phyloP scores from a whole-genome alignment of 2,888 invertebrate genomes.

The Crossocerus cetratus region DNA sequence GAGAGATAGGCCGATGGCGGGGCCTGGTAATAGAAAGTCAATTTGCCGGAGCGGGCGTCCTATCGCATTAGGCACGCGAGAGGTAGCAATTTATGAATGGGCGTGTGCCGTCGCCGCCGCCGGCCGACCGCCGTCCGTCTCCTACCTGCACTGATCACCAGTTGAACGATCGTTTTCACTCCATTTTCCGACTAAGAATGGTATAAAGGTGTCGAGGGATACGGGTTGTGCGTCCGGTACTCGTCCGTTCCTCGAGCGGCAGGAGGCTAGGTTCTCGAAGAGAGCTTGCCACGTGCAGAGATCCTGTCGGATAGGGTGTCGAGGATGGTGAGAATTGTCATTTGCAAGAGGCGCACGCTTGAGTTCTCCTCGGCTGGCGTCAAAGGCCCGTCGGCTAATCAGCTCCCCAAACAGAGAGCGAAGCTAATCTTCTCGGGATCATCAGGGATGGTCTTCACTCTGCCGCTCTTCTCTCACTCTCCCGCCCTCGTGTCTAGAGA shows the following conservation, averaged over 20 bases:
- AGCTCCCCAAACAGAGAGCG: slow-evolving; percentile 58
- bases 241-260: too few species aligned
- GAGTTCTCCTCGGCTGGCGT: slow-evolving; percentile 23
- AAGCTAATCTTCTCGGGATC: slow-evolving; percentile 60
- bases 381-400: slow-evolving; percentile 60
- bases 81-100: too few species aligned
- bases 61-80: too few species aligned
- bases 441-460: slow-evolving; percentile 40
- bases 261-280: neutral
- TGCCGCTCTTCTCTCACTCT: neutral
- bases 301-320: neutral
- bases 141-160: too few species aligned
- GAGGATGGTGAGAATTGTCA: slow-evolving; percentile 50
- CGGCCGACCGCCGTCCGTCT: too few species aligned
- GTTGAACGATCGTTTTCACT: neutral
- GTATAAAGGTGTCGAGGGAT: neutral
- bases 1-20: too few species aligned
- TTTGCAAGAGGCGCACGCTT: slow-evolving; percentile 35
- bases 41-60: too few species aligned
- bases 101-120: too few species aligned
- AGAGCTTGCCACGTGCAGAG: slow-evolving; percentile 17
- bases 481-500: neutral
- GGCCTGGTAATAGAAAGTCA: too few species aligned
- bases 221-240: too few species aligned
- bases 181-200: neutral